Conservation (phyloP, 2,113 vertebrate genomes). For the Nothobranchius furzeri region DNA sequence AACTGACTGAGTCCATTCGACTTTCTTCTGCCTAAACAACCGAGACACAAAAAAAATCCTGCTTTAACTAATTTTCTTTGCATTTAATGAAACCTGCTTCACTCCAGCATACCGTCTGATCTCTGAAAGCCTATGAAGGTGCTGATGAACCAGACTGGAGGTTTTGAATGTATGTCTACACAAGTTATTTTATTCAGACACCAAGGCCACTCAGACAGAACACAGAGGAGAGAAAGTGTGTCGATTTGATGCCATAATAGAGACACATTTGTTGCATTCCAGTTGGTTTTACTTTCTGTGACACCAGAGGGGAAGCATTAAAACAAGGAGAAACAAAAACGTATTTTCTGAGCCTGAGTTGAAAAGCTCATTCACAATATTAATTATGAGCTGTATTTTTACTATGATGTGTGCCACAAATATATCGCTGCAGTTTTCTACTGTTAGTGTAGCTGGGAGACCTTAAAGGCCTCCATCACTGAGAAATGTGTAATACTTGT, state of each 20-base stretch:
- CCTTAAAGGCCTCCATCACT: too few species aligned
- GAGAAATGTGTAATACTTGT: too few species aligned
- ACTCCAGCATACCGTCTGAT: constrained; percentile 10
- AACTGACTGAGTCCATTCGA: constrained; percentile 31
- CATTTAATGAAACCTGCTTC: constrained; percentile 11
- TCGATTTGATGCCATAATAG: constrained; percentile 35
- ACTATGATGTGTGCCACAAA: background rate
- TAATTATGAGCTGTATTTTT: constrained; percentile 23
- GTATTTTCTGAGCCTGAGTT: constrained; percentile 27
- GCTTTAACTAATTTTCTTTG: constrained; percentile 16
- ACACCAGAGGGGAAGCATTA: constrained; percentile 48
- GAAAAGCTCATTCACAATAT: constrained; percentile 45
- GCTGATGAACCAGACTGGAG: constrained; percentile 4
- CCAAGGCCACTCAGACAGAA: constrained; percentile 54
- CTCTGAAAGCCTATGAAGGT: constrained; percentile 8
- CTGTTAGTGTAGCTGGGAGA: too few species aligned
- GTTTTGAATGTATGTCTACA: constrained; percentile 16
- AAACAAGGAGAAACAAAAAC: constrained; percentile 51
- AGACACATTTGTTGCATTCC: constrained; percentile 39
- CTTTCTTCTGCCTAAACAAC: constrained; percentile 22
- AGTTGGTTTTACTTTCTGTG: constrained; percentile 42
- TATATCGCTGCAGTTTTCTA: constrained; percentile 1
- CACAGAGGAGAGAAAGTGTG: constrained; percentile 40
- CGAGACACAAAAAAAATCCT: constrained; percentile 13
- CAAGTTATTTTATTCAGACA: constrained; percentile 35